Evolutionary conservation across 2,888 invertebrate species (phyloP).

Genomic region (Marronus borbonicus): DNA sequence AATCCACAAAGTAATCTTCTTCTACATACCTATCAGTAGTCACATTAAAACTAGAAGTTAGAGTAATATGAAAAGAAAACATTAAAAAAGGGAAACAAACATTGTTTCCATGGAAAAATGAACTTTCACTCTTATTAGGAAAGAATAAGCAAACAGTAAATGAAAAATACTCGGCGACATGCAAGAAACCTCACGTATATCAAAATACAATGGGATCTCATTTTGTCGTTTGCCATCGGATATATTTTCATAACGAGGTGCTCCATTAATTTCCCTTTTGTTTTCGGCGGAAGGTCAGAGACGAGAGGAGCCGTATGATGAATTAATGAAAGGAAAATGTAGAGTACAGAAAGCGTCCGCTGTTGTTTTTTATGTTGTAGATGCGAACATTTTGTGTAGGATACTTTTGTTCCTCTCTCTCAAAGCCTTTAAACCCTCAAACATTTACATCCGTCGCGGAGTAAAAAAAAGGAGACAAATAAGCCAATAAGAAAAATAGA

Average conservation of each 20-base stretch:
- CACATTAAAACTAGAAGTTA: too few relatives aligned
- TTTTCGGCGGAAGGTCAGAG: slow-evolving; percentile 3
- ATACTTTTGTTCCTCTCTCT: too few relatives aligned
- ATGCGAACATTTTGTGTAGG: too few relatives aligned
- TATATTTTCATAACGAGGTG: slow-evolving; percentile 39
- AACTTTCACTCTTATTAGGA: slow-evolving; percentile 9
- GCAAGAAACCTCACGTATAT: slow-evolving; percentile 14
- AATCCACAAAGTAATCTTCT: too few relatives aligned
- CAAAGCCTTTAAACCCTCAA: too few relatives aligned
- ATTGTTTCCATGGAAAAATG: slow-evolving; percentile 2
- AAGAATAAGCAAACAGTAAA: background rate
- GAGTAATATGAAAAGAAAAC: too few relatives aligned
- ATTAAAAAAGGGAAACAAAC: background rate
- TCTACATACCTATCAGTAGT: too few relatives aligned
- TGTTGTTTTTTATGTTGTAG: too few relatives aligned
- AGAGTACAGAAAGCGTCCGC: background rate
- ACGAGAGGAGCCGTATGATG: background rate
- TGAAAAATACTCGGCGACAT: background rate
- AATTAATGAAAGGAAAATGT: slow-evolving; percentile 30
- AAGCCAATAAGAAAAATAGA: too few relatives aligned
- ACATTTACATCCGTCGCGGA: too few relatives aligned
- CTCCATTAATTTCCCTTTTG: slow-evolving; percentile 40
- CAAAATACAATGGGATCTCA: slow-evolving; percentile 24
- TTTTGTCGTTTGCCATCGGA: slow-evolving; percentile 32
- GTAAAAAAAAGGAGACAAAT: too few relatives aligned